These are phyloP conservation scores for Pachypeltis micranthus DNA, from an alignment of 1,140 invertebrate genomes.

Conservation along the genomic window DNA sequence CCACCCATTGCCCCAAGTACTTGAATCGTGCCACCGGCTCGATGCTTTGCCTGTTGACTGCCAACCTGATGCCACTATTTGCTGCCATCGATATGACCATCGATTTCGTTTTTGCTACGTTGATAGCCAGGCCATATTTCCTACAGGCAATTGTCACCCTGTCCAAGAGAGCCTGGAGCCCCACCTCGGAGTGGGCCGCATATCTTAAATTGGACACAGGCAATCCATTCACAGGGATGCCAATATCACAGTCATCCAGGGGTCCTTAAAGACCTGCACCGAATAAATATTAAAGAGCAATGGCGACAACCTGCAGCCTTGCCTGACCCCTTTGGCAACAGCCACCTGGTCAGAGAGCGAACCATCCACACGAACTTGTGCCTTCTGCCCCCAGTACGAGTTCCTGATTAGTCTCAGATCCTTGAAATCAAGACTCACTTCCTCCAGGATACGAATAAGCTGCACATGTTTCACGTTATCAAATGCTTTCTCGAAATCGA, in stretches of 20 bases:
- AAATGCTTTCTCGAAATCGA: slow-evolving; percentile 26
- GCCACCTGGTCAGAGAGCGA: too few species aligned
- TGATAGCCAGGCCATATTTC: too few species aligned
- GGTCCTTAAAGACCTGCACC: slow-evolving; percentile 19
- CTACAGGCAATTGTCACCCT: too few species aligned
- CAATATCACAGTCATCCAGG: slow-evolving; percentile 14
- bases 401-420: not conserved
- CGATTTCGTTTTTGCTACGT: too few species aligned
- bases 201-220: slow-evolving; percentile 21
- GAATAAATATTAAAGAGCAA: slow-evolving; percentile 33
- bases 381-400: not conserved
- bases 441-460: slow-evolving; percentile 20
- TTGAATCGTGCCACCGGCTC: too few species aligned
- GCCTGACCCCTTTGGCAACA: slow-evolving; percentile 29
- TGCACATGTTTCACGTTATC: slow-evolving; percentile 22
- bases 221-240: slow-evolving; percentile 16
- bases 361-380: not conserved
- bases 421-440: slow-evolving; percentile 19
- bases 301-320: slow-evolving; percentile 31
- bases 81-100: too few species aligned
- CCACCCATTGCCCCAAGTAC: too few species aligned
- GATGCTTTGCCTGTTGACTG: too few species aligned
- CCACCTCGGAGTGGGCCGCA: too few species aligned
- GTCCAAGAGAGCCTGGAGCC: too few species aligned
- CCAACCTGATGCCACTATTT: too few species aligned